A percentile compares a stretch with the other conserved stretches of the same genome.
Conservation (phyloP, 2,113 vertebrate genomes). For the Theropithecus gelada region DNA sequence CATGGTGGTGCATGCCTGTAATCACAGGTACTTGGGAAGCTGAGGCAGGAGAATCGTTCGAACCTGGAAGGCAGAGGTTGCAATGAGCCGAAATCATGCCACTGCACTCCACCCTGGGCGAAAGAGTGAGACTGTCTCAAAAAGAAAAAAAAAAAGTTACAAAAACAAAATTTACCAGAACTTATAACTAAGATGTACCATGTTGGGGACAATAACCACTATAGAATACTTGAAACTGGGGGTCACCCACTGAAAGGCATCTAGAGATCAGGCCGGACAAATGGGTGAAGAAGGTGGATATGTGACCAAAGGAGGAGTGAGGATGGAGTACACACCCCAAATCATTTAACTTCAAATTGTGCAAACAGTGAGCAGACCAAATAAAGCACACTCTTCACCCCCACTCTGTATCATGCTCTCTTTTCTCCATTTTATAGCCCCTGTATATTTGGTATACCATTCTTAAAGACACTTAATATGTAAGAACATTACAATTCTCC, state of each 20-base stretch:
- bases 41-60: too few relatives aligned
- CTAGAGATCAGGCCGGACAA: background rate
- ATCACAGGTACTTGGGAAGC: too few relatives aligned
- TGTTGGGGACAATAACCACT: background rate
- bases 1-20: too few relatives aligned
- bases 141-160: background rate
- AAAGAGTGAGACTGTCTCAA: too few relatives aligned
- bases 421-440: too few relatives aligned
- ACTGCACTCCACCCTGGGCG: too few relatives aligned
- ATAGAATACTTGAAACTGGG: background rate
- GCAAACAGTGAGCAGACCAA: background rate
- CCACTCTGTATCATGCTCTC: accelerated
- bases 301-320: background rate
- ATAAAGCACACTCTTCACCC: background rate
- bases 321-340: too few relatives aligned
- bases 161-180: background rate
- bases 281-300: background rate
- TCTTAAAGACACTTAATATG: background rate
- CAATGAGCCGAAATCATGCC: too few relatives aligned
- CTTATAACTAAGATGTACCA: background rate
- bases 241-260: background rate
- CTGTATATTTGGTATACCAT: background rate
- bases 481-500: background rate
- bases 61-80: too few relatives aligned
- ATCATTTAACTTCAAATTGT: background rate